Percentiles rank a stretch among this genome's conserved stretches.
Evolutionary conservation across 1,140 invertebrate species (phyloP).

Genomic region (Luehdorfia chinensis): DNA sequence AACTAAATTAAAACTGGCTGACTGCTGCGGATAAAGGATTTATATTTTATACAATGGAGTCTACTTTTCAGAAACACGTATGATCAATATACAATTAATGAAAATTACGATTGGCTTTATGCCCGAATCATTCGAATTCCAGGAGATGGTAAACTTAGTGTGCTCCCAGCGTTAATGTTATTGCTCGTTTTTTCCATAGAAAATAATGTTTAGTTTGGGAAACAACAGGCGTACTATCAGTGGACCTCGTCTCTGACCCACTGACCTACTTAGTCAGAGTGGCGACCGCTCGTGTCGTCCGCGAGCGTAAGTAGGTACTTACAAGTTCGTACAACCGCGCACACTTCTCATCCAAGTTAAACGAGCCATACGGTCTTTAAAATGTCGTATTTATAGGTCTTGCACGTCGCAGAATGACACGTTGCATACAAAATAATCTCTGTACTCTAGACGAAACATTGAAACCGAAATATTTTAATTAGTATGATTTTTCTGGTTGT

Average conservation of each 20-base stretch:
- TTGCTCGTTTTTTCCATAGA: constrained; percentile 13
- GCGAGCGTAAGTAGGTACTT: constrained; percentile 35
- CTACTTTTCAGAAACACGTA: no score
- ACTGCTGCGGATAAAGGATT: no score
- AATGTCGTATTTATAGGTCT: neutral
- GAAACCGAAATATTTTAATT: no score
- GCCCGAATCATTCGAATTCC: no score
- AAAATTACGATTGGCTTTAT: no score
- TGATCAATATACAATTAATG: no score
- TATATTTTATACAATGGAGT: no score
- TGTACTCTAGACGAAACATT: no score
- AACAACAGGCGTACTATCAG: constrained; percentile 59
- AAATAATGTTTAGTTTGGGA: constrained; percentile 46
- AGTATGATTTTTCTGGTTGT: no score
- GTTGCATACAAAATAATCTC: no score
- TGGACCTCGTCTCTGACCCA: constrained; percentile 65
- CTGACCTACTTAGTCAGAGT: constrained; percentile 58
- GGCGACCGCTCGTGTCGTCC: constrained; percentile 48
- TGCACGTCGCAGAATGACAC: neutral
- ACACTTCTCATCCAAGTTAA: constrained; percentile 16
- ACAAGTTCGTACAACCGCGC: constrained; percentile 25
- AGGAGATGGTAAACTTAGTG: neutral
- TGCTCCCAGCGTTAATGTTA: neutral
- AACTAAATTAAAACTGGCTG: no score
- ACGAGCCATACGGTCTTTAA: neutral